Evolutionary conservation across 2,113 vertebrate species (phyloP).

Genomic region (Tor tambroides): DNA sequence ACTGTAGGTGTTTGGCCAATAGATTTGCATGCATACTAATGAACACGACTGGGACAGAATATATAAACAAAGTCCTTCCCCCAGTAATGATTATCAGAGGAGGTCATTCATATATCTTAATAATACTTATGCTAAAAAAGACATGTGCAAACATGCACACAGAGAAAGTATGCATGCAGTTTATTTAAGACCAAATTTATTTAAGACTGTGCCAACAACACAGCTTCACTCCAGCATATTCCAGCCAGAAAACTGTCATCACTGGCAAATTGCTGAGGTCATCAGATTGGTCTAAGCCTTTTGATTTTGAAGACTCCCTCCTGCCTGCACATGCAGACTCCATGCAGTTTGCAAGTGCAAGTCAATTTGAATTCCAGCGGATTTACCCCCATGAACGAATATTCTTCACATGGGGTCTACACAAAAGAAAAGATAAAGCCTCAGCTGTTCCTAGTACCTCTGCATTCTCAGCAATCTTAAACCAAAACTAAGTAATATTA

Average conservation of each 20-base stretch:
- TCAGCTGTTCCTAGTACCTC: not conserved
- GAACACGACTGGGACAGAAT: not conserved
- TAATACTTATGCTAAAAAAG: not conserved
- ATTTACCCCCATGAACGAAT: slow-evolving; percentile 3
- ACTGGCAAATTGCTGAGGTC: slow-evolving; percentile 1
- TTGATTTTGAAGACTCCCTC: slow-evolving; percentile 13
- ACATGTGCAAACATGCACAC: not conserved
- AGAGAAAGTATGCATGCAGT: not conserved
- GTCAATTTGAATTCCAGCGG: not conserved
- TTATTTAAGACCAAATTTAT: not conserved
- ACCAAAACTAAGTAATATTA: not conserved
- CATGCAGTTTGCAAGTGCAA: not conserved
- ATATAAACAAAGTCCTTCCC: not conserved
- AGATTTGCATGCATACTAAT: slow-evolving; percentile 9
- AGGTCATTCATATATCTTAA: not conserved
- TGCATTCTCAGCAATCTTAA: not conserved
- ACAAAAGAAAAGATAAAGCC: not conserved
- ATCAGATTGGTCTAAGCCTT: not conserved
- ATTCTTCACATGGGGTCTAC: not conserved
- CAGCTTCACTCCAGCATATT: not conserved
- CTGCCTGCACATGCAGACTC: not conserved
- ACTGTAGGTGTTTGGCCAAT: not conserved
- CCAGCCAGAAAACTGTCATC: not conserved
- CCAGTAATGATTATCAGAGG: slow-evolving; percentile 6
- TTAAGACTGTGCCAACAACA: not conserved